These are phyloP conservation scores for Drosophila fuyamai DNA, from an alignment of 1,140 invertebrate species.

Conservation along the genomic window DNA sequence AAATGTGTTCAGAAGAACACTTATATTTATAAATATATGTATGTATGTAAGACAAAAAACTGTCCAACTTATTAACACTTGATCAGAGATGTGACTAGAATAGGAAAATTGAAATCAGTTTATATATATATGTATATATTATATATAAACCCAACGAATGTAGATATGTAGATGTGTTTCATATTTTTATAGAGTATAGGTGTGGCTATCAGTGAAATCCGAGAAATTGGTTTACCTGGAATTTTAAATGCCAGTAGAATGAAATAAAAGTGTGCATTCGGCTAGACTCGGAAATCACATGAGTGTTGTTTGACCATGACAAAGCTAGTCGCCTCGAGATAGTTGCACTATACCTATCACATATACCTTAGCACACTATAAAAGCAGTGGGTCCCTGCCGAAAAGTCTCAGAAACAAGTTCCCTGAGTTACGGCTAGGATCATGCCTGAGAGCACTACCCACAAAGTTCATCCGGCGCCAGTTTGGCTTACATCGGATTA, in stretches of 20 bases:
- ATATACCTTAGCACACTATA: not conserved
- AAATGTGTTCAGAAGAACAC: no score
- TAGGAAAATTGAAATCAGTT: no score
- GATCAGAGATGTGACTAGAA: no score
- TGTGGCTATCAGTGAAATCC: not conserved
- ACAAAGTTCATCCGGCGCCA: constrained; percentile 38
- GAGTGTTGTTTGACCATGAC: constrained; percentile 23
- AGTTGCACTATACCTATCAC: constrained; percentile 10
- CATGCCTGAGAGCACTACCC: constrained; percentile 34
- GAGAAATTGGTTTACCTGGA: not conserved
- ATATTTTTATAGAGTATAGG: not conserved
- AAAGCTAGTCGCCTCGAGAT: constrained; percentile 1
- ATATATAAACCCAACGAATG: no score
- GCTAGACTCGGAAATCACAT: constrained; percentile 4
- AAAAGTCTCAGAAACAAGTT: not conserved
- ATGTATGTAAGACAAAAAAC: no score
- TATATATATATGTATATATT: no score
- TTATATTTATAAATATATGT: no score
- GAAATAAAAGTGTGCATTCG: constrained; percentile 11
- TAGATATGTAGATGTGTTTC: no score
- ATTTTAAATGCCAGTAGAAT: not conserved
- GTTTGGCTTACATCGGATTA: constrained; percentile 69
- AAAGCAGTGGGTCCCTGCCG: not conserved
- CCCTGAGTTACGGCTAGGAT: not conserved
- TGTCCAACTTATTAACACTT: no score